Percentiles rank a stretch among this genome's conserved stretches.
Evolutionary conservation across 2,888 invertebrate species (phyloP).

Genomic region (Ecdyonurus torrentis): DNA sequence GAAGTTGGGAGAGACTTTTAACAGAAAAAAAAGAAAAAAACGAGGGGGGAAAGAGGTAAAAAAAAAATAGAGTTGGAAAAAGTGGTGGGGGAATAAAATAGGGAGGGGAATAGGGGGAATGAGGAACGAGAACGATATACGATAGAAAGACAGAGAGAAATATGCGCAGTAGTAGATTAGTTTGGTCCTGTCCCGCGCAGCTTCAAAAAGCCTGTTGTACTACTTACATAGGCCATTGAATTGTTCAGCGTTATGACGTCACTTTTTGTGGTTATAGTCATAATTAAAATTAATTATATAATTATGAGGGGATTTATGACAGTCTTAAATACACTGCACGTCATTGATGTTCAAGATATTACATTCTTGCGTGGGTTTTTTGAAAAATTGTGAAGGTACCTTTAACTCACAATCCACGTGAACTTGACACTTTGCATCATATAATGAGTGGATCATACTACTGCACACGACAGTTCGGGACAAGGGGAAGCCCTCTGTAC

Average conservation of each 20-base stretch:
- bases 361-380: too few relatives aligned
- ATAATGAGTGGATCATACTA: too few relatives aligned
- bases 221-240: neutral
- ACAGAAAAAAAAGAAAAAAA: neutral
- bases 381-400: too few relatives aligned
- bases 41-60: neutral
- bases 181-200: neutral
- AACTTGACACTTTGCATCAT: too few relatives aligned
- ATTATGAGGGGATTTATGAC: neutral
- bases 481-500: too few relatives aligned
- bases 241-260: neutral
- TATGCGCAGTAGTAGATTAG: neutral
- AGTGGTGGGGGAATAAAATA: conserved; percentile 6
- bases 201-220: neutral
- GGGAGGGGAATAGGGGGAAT: conserved; percentile 9
- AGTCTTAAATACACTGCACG: neutral
- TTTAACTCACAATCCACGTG: too few relatives aligned
- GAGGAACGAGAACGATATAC: conserved; percentile 11
- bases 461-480: too few relatives aligned
- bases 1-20: neutral
- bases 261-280: neutral
- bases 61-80: conserved; percentile 6
- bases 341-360: too few relatives aligned
- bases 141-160: conserved; percentile 10
- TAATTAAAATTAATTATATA: neutral